Base-by-base conservation (phyloP, 2,797 vertebrate species). In the Schizothorax lantsangensis region DNA sequence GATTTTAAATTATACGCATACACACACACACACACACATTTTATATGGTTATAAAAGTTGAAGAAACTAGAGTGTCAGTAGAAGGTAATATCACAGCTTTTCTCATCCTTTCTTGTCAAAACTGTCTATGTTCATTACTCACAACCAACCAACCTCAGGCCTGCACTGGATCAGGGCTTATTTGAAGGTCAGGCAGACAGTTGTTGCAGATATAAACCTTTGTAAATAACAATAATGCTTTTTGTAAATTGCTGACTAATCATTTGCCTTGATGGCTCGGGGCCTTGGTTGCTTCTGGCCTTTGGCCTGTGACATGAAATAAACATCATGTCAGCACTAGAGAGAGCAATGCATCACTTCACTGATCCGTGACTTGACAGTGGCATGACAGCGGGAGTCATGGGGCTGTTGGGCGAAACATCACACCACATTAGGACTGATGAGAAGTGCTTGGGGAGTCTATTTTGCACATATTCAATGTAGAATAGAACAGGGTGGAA, bases 331-430 rank as follows among this genome's bases (percentile, higher is more conserved):
- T 93, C 93, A 93, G 88, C 91, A 90, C n/a, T 47, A 84, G 86
- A 87, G 89, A 88, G 89, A 86, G 89, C 91, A 90, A 94, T 84
- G 90, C 94, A 71, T 89, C 88, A 92, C 93, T 90, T 91, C 77
- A 75, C 78, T 43, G 84, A 86, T 86, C 69, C 82, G 14, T 88
- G 83, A 47, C 89, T 88, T 88, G 88, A 90, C 38, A 30, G 62
- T 69, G 21, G 79, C 49, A 64, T 88, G 86, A 85, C 83, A 88
- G 83, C 8, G 73, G 33, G 83, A 85, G 81, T 79, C 81, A 74
- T 6, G 10, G n/a, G 73, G 74, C 84, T 78, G 66, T 79, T 78
- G 68, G 52, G 79, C 45, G 2, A 78, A 85, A 86, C 75, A 88
- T 89, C 73, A 64, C 68, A 33, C 23, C 2, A 5, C 71, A 88